Evolutionary conservation across 2,888 invertebrate genomes (phyloP).

Genomic region (Neria commutata): DNA sequence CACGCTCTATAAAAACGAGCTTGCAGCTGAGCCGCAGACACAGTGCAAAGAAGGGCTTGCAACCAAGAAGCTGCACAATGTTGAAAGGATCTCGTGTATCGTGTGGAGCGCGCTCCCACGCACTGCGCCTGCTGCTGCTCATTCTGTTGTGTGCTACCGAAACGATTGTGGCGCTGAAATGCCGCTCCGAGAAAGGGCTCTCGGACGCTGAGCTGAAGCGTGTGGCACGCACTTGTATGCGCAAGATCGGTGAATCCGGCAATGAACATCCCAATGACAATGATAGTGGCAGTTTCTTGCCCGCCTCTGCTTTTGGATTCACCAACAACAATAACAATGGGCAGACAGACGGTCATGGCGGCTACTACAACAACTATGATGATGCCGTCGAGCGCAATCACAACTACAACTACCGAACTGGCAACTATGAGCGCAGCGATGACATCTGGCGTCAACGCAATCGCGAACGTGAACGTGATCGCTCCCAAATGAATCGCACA

Average conservation of each 20-base stretch:
- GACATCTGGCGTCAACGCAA: constrained; percentile 36
- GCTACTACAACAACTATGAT: constrained; percentile 37
- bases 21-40: too few relatives aligned
- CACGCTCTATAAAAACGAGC: not conserved
- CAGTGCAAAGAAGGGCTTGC: too few relatives aligned
- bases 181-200: constrained; percentile 67
- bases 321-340: constrained; percentile 11
- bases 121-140: constrained; percentile 14
- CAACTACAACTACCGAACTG: constrained; percentile 14
- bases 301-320: constrained; percentile 1
- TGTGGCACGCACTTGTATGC: constrained; percentile 67
- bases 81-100: too few relatives aligned
- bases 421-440: constrained; percentile 14
- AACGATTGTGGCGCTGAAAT: constrained; percentile 60
- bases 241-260: constrained; percentile 47
- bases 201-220: constrained; percentile 67
- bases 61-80: not conserved
- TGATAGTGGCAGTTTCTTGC: not conserved
- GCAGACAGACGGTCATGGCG: constrained; percentile 24
- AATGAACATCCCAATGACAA: not conserved
- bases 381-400: constrained; percentile 31
- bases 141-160: constrained; percentile 10
- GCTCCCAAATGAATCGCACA: constrained; percentile 28
- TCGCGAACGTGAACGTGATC: constrained; percentile 32
- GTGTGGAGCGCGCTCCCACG: not conserved